Conservation (phyloP, 2,113 vertebrate genomes). For the Eurystomus gularis region DNA sequence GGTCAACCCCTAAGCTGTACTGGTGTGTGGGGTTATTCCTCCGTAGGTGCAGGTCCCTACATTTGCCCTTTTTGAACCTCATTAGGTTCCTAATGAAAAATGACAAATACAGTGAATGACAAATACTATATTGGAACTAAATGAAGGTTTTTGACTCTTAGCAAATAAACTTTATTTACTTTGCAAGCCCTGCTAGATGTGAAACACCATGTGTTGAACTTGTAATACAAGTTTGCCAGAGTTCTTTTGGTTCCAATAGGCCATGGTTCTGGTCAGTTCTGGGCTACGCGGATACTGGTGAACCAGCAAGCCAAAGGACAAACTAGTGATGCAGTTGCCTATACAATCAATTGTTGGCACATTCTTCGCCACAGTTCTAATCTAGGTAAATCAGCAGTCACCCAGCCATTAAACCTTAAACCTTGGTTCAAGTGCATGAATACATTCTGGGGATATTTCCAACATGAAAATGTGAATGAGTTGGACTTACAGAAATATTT, state of each 20-base stretch:
- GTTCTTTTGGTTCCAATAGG: neutral
- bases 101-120: neutral
- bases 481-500: neutral
- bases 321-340: fast-evolving
- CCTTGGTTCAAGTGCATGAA: neutral
- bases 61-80: neutral
- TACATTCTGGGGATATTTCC: neutral
- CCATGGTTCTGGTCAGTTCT: neutral
- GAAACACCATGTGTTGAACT: neutral
- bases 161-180: neutral
- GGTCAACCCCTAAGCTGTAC: neutral
- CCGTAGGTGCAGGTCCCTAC: neutral
- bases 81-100: neutral
- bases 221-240: neutral
- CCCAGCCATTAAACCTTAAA: neutral
- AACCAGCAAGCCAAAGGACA: neutral
- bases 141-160: neutral
- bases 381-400: neutral
- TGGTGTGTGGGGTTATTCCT: neutral
- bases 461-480: neutral
- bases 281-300: neutral
- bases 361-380: neutral
- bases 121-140: neutral
- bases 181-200: neutral
- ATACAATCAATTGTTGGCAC: neutral